Evolutionary conservation across 2,888 invertebrate genomes (phyloP).

Genomic region (Ametastegia equiseti): DNA sequence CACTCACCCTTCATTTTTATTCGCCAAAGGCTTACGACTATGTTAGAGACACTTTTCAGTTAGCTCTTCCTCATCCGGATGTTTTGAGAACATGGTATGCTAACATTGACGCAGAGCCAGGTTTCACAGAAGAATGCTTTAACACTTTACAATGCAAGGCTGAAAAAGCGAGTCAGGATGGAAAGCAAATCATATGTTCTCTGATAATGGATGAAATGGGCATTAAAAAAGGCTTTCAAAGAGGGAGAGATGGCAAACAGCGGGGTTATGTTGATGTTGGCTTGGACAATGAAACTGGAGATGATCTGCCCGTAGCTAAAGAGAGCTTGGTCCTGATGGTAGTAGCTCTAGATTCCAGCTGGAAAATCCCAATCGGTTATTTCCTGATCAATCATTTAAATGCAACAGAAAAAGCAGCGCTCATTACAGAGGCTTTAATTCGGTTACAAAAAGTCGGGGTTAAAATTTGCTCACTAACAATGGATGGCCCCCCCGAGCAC

Average conservation of each 20-base stretch:
- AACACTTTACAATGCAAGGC: conserved; percentile 9
- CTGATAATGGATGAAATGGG: conserved; percentile 31
- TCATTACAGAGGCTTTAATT: conserved; percentile 31
- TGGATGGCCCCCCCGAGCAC: conserved; percentile 48
- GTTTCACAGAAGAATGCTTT: conserved; percentile 13
- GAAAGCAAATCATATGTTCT: conserved; percentile 6
- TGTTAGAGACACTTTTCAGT: conserved; percentile 11
- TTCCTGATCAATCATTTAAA: conserved; percentile 45
- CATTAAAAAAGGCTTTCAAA: conserved; percentile 14
- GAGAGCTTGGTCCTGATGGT: conserved; percentile 40
- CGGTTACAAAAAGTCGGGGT: conserved; percentile 42
- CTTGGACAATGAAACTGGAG: not conserved
- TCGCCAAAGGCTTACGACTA: conserved; percentile 26
- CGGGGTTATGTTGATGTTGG: conserved; percentile 49
- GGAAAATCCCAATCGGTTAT: conserved; percentile 50
- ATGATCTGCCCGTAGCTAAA: conserved; percentile 42
- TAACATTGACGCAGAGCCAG: conserved; percentile 23
- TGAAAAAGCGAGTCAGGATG: not conserved
- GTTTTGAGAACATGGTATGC: conserved; percentile 27
- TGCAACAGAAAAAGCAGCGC: conserved; percentile 28
- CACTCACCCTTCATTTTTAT: conserved; percentile 28
- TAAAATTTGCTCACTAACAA: conserved; percentile 42
- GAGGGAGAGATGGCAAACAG: conserved; percentile 31
- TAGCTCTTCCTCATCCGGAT: conserved; percentile 36
- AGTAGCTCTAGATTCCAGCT: conserved; percentile 35